Evolutionary conservation across 2,113 vertebrate genomes (phyloP), one percentile per base, ranked within the genome.

Genomic region (Lasiurus borealis): DNA sequence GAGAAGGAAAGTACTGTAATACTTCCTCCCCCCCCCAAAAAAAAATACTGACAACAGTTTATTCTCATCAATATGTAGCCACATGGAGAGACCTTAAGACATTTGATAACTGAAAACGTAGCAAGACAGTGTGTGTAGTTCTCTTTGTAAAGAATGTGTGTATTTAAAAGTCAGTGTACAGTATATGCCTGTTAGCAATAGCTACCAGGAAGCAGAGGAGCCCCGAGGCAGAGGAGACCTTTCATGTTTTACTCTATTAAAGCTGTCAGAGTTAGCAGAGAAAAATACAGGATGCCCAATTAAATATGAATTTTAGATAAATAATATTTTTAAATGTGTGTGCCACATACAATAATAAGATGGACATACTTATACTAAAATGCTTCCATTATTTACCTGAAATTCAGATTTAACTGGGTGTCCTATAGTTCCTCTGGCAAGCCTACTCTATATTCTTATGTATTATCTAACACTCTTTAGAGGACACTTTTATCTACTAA

Each of bases 291-390:
- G 29, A 64, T 62, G 13, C 11, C 52, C 40, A 40, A 19, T 82
- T 83, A 59, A 83, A 76, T 92, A 78, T 91, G 75, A 73, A 78
- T 90, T 87, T 93, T 36, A 95, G 40, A 66, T 68, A 87, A 72
- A 68, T 18, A 88, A 13, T 36, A 77, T 57, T 78, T 64, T 90
- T 36, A 90, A 66, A 23, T 80, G 19, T 88, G 10, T 69, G 31
- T 78, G 27, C 48, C 23, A 10, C 44, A 36, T 78, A 12, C 34
- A 69, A 57, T 62, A 69, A 80, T 85, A 94, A 57, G 48, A 46
- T 75, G 69, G 69, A n/a, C 12, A 52, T 40, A 80, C 2, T 86
- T 94, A 59, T 25, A n/a, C 50, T 85, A 48, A 95, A 75, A 78
- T 83, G 71, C 29, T 78, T 52, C 62, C 27, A 68, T 36, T 85